These are phyloP conservation scores for Hymenopus coronatus DNA, from an alignment of 2,888 invertebrate genomes.

Conservation along the genomic window DNA sequence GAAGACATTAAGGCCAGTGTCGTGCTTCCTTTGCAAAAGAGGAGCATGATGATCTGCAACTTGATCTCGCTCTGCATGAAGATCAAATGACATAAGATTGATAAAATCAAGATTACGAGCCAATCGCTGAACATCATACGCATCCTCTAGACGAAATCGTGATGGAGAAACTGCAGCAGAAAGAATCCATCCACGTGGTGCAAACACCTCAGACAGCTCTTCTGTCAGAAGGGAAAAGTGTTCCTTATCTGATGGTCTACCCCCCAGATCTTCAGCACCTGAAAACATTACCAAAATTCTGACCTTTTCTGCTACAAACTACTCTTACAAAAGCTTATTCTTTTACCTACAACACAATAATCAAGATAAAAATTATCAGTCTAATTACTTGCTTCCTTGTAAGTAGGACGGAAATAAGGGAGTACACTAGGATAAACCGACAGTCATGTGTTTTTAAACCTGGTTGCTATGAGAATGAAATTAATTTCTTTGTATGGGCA, in stretches of 20 bases:
- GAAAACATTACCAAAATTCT: not conserved
- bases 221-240: constrained; percentile 56
- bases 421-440: too few species aligned
- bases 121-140: constrained; percentile 61
- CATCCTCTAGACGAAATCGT: constrained; percentile 62
- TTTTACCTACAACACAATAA: too few species aligned
- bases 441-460: too few species aligned
- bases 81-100: constrained; percentile 65
- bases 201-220: constrained; percentile 60
- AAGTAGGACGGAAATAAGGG: too few species aligned
- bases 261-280: constrained; percentile 50
- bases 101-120: constrained; percentile 62
- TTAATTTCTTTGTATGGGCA: too few species aligned
- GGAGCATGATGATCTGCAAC: constrained; percentile 52
- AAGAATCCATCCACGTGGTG: constrained; percentile 55
- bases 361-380: too few species aligned
- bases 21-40: constrained; percentile 50
- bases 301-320: too few species aligned
- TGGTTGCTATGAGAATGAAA: too few species aligned
- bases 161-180: constrained; percentile 60
- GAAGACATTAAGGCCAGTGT: constrained; percentile 52
- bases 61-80: constrained; percentile 49
- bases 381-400: too few species aligned
- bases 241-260: constrained; percentile 52
- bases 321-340: too few species aligned